A percentile compares a stretch with the other conserved stretches of the same genome.
These are phyloP conservation scores for Epistrophe grossulariae DNA, from an alignment of 2,888 invertebrate genomes.

Conservation along the genomic window DNA sequence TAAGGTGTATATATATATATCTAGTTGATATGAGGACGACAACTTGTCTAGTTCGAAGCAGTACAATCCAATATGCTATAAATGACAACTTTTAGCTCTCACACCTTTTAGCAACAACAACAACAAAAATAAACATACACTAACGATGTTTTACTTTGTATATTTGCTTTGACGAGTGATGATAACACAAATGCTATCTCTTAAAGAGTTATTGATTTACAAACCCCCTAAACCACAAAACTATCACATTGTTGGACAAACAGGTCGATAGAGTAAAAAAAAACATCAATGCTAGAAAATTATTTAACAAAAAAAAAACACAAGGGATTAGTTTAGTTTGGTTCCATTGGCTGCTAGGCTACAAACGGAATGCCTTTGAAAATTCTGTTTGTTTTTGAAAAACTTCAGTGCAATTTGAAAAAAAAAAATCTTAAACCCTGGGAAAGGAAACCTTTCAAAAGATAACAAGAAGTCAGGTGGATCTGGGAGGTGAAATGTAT, in stretches of 20 bases:
- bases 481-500: no score
- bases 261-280: not conserved
- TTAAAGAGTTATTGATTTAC: constrained; percentile 1
- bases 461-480: not conserved
- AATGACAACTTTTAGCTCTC: not conserved
- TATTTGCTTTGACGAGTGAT: not conserved
- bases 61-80: not conserved
- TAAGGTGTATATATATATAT: not conserved
- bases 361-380: not conserved
- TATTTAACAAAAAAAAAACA: not conserved
- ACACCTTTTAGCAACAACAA: not conserved
- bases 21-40: not conserved
- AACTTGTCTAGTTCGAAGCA: not conserved
- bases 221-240: not conserved
- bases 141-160: not conserved
- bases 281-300: not conserved
- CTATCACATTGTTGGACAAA: not conserved
- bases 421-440: not conserved
- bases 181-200: not conserved
- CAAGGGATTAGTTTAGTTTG: not conserved
- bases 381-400: not conserved
- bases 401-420: not conserved
- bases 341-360: not conserved
- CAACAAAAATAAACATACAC: not conserved
- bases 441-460: not conserved